phyloP scores from a whole-genome alignment of 2,113 vertebrate genomes.

The Halichoeres trimaculatus region DNA sequence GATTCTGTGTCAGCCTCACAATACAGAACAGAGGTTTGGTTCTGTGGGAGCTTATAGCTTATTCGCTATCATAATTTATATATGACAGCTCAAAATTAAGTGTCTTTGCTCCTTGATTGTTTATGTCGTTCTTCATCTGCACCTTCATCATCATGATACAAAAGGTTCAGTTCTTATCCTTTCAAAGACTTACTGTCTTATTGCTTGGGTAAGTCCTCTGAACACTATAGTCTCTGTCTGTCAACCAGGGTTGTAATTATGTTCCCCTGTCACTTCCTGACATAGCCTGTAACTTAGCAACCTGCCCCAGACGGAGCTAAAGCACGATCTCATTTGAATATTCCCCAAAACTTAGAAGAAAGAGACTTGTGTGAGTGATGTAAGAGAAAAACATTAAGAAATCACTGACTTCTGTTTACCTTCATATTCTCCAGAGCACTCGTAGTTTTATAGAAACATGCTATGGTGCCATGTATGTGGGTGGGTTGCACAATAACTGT shows the following conservation, averaged over 20 bases:
- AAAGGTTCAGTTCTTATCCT: conserved; percentile 47
- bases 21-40: no score
- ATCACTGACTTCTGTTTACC: no score
- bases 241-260: conserved; percentile 72
- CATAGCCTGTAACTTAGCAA: conserved; percentile 74
- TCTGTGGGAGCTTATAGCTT: no score
- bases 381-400: background rate
- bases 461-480: no score
- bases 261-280: conserved; percentile 71
- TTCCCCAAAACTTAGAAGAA: conserved; percentile 3
- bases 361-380: conserved; percentile 15
- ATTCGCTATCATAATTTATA: no score
- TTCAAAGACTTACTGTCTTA: conserved; percentile 65
- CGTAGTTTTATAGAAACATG: no score
- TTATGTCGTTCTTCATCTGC: conserved; percentile 36
- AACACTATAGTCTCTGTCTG: conserved; percentile 70
- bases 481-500: no score
- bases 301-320: conserved; percentile 51
- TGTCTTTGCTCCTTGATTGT: no score
- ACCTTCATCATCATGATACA: conserved; percentile 50
- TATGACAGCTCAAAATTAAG: no score
- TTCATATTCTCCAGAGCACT: no score
- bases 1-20: no score
- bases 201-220: conserved; percentile 71
- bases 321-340: conserved; percentile 69